Percentiles rank a stretch among this genome's conserved stretches.
These are phyloP conservation scores for Ophthalmolycus amberensis DNA, from an alignment of 2,113 vertebrate genomes.

Conservation along the genomic window DNA sequence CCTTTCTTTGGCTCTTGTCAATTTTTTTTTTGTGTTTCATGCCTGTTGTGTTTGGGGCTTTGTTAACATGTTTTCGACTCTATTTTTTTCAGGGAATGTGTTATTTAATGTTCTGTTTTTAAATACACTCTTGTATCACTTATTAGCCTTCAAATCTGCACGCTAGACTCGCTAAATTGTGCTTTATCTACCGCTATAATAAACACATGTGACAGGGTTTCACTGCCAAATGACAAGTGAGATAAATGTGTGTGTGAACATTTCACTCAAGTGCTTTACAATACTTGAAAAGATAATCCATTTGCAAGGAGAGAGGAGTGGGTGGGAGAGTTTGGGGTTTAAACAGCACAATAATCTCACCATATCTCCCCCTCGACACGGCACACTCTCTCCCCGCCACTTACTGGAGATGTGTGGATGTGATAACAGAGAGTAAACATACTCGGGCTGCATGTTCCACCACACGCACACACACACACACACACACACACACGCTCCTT, in stretches of 20 bases:
- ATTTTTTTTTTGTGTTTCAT: background rate
- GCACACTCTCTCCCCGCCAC: slow-evolving; percentile 58
- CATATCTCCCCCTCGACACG: slow-evolving; percentile 67
- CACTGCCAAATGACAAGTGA: slow-evolving; percentile 55
- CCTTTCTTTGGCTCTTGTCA: slow-evolving; percentile 38
- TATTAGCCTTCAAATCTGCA: slow-evolving; percentile 37
- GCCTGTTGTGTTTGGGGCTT: slow-evolving; percentile 33
- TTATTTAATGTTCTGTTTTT: slow-evolving; percentile 47
- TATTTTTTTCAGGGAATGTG: slow-evolving; percentile 27
- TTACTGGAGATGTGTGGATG: slow-evolving; percentile 73
- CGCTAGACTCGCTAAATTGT: slow-evolving; percentile 29
- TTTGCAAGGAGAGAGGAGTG: slow-evolving; percentile 61
- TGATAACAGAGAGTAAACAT: slow-evolving; percentile 78
- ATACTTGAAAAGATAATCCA: slow-evolving; percentile 76
- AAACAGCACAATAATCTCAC: slow-evolving; percentile 68
- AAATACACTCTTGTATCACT: slow-evolving; percentile 37
- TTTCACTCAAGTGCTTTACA: slow-evolving; percentile 76
- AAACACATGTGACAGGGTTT: slow-evolving; percentile 62
- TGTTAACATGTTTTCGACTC: slow-evolving; percentile 21
- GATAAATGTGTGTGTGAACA: slow-evolving; percentile 68
- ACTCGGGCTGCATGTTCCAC: slow-evolving; percentile 66
- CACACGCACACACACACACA: slow-evolving; percentile 25
- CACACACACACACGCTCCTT: slow-evolving; percentile 50
- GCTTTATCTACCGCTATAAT: slow-evolving; percentile 53
- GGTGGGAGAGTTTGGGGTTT: slow-evolving; percentile 62